Base-by-base conservation (phyloP, 1,140 invertebrate genomes). In the Ceratoteleas bidentatus region DNA sequence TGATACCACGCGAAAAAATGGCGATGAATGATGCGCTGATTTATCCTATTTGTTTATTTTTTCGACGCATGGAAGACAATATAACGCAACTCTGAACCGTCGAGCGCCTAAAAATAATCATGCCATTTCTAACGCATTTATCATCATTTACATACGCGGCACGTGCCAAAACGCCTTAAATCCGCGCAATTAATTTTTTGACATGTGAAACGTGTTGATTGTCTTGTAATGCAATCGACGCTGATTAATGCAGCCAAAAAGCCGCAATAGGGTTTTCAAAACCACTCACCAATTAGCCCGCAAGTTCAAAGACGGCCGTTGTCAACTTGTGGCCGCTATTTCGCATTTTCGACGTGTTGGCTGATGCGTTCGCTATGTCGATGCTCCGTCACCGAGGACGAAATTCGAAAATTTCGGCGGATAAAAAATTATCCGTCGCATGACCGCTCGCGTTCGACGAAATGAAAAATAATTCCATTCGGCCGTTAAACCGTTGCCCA, bases 201-300 rank as follows among this genome's bases (percentile, higher is more conserved):
- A 53, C 47, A 52, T 10, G 15, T 15, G 47, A 70, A 15, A 61
- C 50, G 9, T 43, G 68, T 61, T 70, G 60, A 70, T 70, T 70
- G 56, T 70, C 66, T 40, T 60, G 56, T 70, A 70, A 60, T 40
- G 43, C 52, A 52, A 62, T 72, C 61, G 52, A 9, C 61, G 16
- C 52, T 64, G 47, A 64, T 64, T 62, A 62, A 6, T 50, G 13
- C 45, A 13, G 13, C 10, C 45, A 13, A 49, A 49, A 49, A 47
- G 13, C 40, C 8, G 8, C 40, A 43, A 10, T 38, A 38, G 9
- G 5, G 5, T 38, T 6, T 38, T 5, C 36, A n/a, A n/a, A n/a
- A n/a, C n/a, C n/a, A n/a, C n/a, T n/a, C n/a, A n/a, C n/a, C n/a
- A n/a, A n/a, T n/a, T n/a, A n/a, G n/a, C n/a, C n/a, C n/a, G n/a